Conservation (phyloP, 1,140 invertebrate genomes). For the Muscidifurax raptorellus region DNA sequence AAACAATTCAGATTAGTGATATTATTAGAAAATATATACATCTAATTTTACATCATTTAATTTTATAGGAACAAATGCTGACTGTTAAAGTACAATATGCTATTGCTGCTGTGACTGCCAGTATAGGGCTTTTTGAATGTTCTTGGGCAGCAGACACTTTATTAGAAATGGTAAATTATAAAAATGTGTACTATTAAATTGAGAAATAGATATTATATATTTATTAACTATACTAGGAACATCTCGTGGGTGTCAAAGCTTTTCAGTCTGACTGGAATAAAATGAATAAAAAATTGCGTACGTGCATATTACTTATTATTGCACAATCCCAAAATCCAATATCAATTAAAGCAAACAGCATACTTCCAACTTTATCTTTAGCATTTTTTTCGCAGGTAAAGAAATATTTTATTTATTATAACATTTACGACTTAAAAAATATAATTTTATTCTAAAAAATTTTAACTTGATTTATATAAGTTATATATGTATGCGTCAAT, state of each 20-base stretch:
- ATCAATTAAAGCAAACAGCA: slow-evolving; percentile 43
- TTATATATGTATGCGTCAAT: too few species aligned
- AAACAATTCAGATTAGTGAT: slow-evolving; percentile 11
- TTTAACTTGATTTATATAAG: slow-evolving; percentile 23
- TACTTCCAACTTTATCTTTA: slow-evolving; percentile 56
- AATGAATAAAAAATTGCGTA: slow-evolving; percentile 30
- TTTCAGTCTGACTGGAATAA: slow-evolving; percentile 49
- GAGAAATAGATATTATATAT: background rate
- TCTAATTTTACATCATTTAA: background rate
- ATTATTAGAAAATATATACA: background rate
- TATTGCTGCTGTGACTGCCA: slow-evolving; percentile 43
- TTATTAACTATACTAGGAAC: slow-evolving; percentile 1
- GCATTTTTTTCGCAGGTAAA: slow-evolving; percentile 36
- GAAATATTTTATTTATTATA: background rate
- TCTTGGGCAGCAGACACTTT: slow-evolving; percentile 59
- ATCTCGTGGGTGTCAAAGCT: slow-evolving; percentile 11
- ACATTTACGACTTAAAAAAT: background rate
- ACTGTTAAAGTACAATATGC: slow-evolving; percentile 55
- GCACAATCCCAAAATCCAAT: slow-evolving; percentile 55
- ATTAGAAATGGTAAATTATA: slow-evolving; percentile 52
- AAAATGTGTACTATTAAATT: background rate
- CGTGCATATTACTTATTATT: slow-evolving; percentile 46
- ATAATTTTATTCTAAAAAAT: background rate
- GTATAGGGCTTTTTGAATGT: slow-evolving; percentile 58
- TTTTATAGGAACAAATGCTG: slow-evolving; percentile 46